phyloP scores from a whole-genome alignment of 2,888 invertebrate genomes.

The Caenorhabditis sp. region DNA sequence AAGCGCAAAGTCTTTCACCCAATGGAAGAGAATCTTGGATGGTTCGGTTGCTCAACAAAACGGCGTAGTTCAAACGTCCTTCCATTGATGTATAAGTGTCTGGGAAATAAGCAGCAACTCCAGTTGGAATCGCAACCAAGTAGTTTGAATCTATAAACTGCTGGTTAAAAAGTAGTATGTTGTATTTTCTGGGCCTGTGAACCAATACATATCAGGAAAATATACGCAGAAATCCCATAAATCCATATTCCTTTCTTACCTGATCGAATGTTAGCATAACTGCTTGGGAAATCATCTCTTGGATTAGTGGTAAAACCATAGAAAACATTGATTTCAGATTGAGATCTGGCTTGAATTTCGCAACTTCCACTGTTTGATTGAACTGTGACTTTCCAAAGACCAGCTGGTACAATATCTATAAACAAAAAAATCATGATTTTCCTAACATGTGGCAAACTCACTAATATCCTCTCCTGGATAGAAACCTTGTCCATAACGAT shows the following conservation, averaged over 20 bases:
- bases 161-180: not conserved
- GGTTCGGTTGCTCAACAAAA: conserved; percentile 43
- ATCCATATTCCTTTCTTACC: conserved; percentile 32
- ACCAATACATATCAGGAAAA: not conserved
- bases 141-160: conserved; percentile 50
- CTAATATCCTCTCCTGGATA: conserved; percentile 47
- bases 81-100: conserved; percentile 50
- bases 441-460: conserved; percentile 8
- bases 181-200: no score
- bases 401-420: conserved; percentile 54
- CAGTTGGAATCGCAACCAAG: conserved; percentile 49
- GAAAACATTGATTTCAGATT: conserved; percentile 60
- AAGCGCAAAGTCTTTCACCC: conserved; percentile 38
- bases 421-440: not conserved
- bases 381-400: conserved; percentile 54
- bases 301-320: conserved; percentile 57
- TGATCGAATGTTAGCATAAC: conserved; percentile 52
- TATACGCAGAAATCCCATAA: not conserved
- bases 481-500: conserved; percentile 51
- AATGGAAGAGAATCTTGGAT: conserved; percentile 42
- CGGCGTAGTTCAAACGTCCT: conserved; percentile 59
- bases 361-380: conserved; percentile 46
- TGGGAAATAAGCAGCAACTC: conserved; percentile 45
- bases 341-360: conserved; percentile 52
- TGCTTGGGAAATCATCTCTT: conserved; percentile 48